Evolutionary conservation across 1,140 invertebrate species (phyloP), one percentile per base, ranked within the genome.

Genomic region (Habropoda laboriosa): DNA sequence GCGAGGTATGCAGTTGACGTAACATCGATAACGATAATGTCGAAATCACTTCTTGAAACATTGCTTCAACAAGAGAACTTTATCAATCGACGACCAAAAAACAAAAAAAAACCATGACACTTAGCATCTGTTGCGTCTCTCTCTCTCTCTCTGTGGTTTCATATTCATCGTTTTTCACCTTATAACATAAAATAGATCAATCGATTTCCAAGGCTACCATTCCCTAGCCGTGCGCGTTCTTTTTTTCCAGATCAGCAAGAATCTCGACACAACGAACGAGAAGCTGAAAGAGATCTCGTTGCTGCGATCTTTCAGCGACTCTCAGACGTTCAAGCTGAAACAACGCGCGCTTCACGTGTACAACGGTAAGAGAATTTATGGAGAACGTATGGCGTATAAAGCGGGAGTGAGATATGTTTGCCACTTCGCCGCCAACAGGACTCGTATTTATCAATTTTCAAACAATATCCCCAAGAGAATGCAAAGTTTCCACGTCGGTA

Each of bases 341-440:
- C 95, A 99, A 87, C 94, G 99, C 82, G 97, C 97, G 2, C 91
- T 96, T 18, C 99, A 99, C 91, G 99, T 99, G 49, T 98, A 96
- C 89, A 92, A 95, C 92, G 95, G 95, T 96, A 92, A 92, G 42
- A 42, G 55, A 18, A 60, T 66, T 6, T 47, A 16, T 57, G 0
- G 2, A 30, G 30, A 70, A 60, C 51, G 42, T 38, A 5, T 18
- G 27, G 2, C 18, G 4, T 27, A 13, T 27, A 12, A 12, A 30
- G 16, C 27, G 18, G 24, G 10, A 53, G 35, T 18, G 4, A 16
- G 21, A 16, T 57, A 35, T n/a, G 47, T 72, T 24, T 30, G n/a
- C 7, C 2, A 18, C 10, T 38, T 18, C 8, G 4, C n/a, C 32
- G 8, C 2, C 30, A 6, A 18, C 7, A 7, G 8, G 57, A 10